phyloP scores from a whole-genome alignment of 2,888 invertebrate species.

The Tridacna gigas region DNA sequence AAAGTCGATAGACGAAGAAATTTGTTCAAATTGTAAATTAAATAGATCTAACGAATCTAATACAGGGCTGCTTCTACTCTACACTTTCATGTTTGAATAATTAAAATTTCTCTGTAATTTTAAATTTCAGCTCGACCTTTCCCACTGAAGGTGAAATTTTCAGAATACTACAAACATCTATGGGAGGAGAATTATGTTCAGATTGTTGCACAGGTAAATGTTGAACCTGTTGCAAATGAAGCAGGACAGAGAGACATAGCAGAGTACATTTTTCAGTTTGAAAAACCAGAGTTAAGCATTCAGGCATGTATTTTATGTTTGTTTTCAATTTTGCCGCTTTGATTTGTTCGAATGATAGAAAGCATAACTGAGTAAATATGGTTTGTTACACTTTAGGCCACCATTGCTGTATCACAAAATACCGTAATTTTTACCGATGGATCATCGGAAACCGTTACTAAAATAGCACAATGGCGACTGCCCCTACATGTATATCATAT shows the following conservation, averaged over 20 bases:
- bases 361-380: neutral
- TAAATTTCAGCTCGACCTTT: neutral
- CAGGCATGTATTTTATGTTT: neutral
- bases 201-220: neutral
- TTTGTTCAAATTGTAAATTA: neutral
- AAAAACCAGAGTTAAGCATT: neutral
- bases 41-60: neutral
- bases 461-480: too few relatives aligned
- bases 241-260: neutral
- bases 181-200: slow-evolving; percentile 2
- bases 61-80: neutral
- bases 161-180: neutral
- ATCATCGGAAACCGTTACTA: too few relatives aligned
- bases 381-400: neutral
- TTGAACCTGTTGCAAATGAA: slow-evolving; percentile 6
- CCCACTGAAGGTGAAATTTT: neutral
- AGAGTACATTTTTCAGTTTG: slow-evolving; percentile 1
- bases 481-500: too few relatives aligned
- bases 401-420: too few relatives aligned
- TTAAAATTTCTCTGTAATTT: neutral
- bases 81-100: neutral
- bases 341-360: too few relatives aligned
- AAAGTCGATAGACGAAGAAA: neutral
- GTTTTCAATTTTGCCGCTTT: neutral
- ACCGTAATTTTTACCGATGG: too few relatives aligned